A percentile compares a stretch with the other conserved stretches of the same genome.
phyloP scores from a whole-genome alignment of 2,113 vertebrate species.

The Odobenus rosmarus region DNA sequence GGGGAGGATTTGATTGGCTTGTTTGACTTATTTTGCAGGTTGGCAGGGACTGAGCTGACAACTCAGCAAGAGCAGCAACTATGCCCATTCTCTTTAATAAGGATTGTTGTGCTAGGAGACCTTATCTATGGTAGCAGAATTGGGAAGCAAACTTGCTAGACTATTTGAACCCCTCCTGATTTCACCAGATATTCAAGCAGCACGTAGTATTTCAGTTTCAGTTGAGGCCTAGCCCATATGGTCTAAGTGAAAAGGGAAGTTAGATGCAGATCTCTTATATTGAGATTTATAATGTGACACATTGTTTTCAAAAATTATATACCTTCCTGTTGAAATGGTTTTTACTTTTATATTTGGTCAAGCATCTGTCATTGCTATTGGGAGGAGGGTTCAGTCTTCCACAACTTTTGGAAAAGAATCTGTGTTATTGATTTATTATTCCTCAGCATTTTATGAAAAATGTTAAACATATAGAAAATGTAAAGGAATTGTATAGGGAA shows the following conservation, averaged over 20 bases:
- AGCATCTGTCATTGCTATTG: not conserved
- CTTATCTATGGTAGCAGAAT: not conserved
- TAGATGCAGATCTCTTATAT: not conserved
- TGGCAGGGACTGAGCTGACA: not conserved
- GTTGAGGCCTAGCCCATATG: not conserved
- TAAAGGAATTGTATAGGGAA: not conserved
- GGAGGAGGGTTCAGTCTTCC: not conserved
- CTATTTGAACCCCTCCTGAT: accelerated
- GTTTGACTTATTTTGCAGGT: not conserved
- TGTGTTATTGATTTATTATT: not conserved
- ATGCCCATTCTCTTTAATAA: not conserved
- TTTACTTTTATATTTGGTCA: not conserved
- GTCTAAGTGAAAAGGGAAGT: not conserved
- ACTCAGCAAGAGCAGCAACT: not conserved
- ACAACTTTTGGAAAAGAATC: not conserved
- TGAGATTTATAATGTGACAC: not conserved
- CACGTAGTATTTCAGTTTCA: not conserved
- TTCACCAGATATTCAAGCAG: not conserved
- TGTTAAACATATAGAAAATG: not conserved
- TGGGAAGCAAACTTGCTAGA: not conserved
- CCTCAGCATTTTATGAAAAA: not conserved
- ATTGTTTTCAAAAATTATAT: not conserved
- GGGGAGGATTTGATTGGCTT: not conserved
- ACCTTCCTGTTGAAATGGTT: not conserved
- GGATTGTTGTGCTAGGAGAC: not conserved